These are phyloP conservation scores for Meriones psammophilus DNA, from an alignment of 2,797 vertebrate species.

Conservation along the genomic window DNA sequence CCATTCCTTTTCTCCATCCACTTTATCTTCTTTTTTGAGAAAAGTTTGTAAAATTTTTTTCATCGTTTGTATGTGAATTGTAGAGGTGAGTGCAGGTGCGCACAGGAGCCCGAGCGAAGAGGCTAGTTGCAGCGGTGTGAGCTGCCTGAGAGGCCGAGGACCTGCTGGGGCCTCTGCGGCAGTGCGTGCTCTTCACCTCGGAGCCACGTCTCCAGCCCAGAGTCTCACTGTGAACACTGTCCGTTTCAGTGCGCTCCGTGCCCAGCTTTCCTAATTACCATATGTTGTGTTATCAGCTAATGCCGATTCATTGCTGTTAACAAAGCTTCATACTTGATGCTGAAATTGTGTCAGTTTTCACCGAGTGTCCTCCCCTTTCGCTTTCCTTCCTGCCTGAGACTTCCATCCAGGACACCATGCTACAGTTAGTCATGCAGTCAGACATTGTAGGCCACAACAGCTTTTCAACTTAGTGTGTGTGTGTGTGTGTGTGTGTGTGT, in stretches of 20 bases:
- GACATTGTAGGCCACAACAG: background rate
- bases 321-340: background rate
- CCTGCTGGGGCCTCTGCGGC: background rate
- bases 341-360: slow-evolving; percentile 39
- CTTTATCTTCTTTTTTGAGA: background rate
- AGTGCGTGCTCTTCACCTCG: background rate
- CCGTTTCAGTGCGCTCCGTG: background rate
- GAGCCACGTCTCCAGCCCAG: background rate
- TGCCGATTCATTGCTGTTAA: background rate
- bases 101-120: background rate
- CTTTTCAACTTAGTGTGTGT: background rate
- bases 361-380: background rate
- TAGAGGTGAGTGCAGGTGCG: background rate
- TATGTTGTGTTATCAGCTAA: background rate
- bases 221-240: background rate
- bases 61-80: background rate
- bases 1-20: background rate
- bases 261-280: background rate
- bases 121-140: no score
- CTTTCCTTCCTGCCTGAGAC: background rate
- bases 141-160: no score
- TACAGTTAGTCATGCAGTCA: slow-evolving; percentile 4
- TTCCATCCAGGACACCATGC: background rate
- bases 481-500: no score
- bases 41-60: background rate